Conservation (phyloP, 1,140 invertebrate species). For the Babylonia areolata region DNA sequence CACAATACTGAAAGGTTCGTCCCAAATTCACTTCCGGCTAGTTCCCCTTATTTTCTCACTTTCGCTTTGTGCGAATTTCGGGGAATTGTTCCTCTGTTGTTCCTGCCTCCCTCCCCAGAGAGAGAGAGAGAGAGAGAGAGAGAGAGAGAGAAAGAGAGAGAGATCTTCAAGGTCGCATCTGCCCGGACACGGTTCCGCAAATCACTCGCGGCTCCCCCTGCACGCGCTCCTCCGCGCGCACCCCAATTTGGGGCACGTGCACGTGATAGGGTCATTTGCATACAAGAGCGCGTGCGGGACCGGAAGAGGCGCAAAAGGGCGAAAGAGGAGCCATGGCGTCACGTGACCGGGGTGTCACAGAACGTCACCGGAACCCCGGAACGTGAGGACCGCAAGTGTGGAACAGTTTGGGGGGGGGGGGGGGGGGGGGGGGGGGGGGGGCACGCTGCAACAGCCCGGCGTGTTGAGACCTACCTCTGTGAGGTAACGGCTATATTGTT, state of each 20-base stretch:
- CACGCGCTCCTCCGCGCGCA: constrained; percentile 1
- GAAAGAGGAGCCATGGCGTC: neutral
- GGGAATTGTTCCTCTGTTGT: too few relatives aligned
- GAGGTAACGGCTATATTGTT: too few relatives aligned
- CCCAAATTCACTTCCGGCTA: too few relatives aligned
- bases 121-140: constrained; percentile 18
- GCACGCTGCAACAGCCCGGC: too few relatives aligned
- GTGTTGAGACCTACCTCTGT: too few relatives aligned
- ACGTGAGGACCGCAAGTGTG: neutral
- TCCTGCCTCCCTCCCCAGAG: too few relatives aligned
- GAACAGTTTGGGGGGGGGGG: neutral
- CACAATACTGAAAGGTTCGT: too few relatives aligned
- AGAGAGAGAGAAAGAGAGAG: constrained; percentile 1
- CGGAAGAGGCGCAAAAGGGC: neutral
- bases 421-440: too few relatives aligned
- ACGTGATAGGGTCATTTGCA: constrained; percentile 19
- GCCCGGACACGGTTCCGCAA: neutral
- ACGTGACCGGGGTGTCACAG: neutral
- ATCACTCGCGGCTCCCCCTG: neutral
- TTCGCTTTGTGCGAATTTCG: too few relatives aligned
- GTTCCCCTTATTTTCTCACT: too few relatives aligned
- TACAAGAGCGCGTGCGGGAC: neutral
- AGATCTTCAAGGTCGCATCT: constrained; percentile 6
- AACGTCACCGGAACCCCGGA: neutral
- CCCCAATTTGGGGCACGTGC: constrained; percentile 30